Conservation (phyloP, 1,140 invertebrate genomes). For the Ganaspis sp. region DNA sequence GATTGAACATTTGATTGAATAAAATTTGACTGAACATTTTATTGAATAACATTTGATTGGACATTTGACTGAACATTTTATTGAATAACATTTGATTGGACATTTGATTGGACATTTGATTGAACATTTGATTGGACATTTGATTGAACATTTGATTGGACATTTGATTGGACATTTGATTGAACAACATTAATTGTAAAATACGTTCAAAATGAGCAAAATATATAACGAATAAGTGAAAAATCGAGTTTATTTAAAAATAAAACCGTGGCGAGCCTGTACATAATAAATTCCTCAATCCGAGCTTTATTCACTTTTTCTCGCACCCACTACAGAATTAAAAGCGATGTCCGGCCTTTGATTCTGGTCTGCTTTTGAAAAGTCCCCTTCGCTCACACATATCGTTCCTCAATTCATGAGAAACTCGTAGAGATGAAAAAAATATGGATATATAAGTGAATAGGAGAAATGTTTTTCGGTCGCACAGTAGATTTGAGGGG, state of each 20-base stretch:
- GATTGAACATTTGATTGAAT: too few species aligned
- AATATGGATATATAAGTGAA: constrained; percentile 27
- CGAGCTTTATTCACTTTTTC: neutral
- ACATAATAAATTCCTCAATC: neutral
- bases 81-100: too few species aligned
- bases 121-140: too few species aligned
- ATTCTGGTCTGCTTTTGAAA: neutral
- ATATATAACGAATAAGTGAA: neutral
- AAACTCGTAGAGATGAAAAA: neutral
- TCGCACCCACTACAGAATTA: neutral
- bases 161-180: too few species aligned
- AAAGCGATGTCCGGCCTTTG: neutral
- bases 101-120: too few species aligned
- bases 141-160: too few species aligned
- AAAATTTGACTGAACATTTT: too few species aligned
- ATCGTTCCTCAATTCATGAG: neutral
- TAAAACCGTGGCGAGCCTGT: neutral
- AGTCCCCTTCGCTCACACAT: neutral
- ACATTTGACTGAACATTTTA: too few species aligned
- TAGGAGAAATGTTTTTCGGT: constrained; percentile 60
- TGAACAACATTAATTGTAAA: too few species aligned
- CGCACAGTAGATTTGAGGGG: constrained; percentile 57
- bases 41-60: too few species aligned
- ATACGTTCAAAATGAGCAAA: neutral
- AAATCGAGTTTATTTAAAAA: neutral